These are phyloP conservation scores for Unio pictorum DNA, from an alignment of 2,888 invertebrate genomes.

Conservation along the genomic window DNA sequence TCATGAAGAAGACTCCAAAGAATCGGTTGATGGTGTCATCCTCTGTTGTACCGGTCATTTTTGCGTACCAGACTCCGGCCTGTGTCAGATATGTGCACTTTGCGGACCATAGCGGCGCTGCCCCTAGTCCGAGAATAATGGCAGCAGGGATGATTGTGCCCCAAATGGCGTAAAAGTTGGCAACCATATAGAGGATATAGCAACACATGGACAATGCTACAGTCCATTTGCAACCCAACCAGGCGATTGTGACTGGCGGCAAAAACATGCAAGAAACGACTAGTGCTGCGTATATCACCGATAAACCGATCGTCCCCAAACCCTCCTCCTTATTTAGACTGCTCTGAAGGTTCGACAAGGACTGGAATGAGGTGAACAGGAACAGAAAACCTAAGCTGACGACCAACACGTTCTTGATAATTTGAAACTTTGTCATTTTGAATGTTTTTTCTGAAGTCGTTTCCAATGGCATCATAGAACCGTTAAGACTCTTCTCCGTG, in stretches of 20 bases:
- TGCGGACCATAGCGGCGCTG: conserved; percentile 99
- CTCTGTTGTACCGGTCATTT: conserved; percentile 81
- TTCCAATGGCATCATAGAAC: no score
- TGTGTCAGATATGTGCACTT: conserved; percentile 94
- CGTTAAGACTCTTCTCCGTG: no score
- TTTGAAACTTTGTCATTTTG: conserved; percentile 73
- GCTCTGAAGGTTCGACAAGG: conserved; percentile 92
- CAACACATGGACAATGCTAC: conserved; percentile 91
- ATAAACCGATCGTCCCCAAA: conserved; percentile 89
- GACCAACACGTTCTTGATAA: conserved; percentile 91
- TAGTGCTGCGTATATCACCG: conserved; percentile 92
- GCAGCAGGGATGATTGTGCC: conserved; percentile 85
- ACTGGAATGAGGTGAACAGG: conserved; percentile 95
- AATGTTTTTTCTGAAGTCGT: background rate
- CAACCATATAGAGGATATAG: conserved; percentile 94
- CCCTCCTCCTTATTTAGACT: conserved; percentile 92
- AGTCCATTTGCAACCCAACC: conserved; percentile 95
- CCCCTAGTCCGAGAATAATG: conserved; percentile 91
- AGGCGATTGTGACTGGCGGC: conserved; percentile 54
- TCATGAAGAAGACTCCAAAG: conserved; percentile 98
- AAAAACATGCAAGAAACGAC: conserved; percentile 97
- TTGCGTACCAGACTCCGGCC: conserved; percentile 88
- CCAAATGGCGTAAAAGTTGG: conserved; percentile 90
- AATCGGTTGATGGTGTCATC: conserved; percentile 95
- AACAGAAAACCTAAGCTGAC: conserved; percentile 95